Conservation (phyloP, 1,140 invertebrate species). For the Ephestia elutella region DNA sequence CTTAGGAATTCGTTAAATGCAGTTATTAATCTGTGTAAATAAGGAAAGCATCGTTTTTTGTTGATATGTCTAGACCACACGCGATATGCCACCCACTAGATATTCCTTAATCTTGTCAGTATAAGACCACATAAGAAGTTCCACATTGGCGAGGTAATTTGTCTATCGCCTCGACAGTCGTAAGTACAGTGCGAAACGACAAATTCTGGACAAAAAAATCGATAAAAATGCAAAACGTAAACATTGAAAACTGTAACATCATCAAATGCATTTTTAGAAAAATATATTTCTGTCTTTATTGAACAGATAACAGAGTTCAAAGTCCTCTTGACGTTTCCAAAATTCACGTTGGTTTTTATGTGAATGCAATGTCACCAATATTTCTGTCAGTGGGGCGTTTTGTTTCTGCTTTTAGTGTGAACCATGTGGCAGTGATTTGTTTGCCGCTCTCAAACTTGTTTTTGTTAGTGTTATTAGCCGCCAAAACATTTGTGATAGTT, state of each 20-base stretch:
- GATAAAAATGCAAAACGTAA: constrained; percentile 9
- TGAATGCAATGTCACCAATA: constrained; percentile 50
- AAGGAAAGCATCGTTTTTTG: too few species aligned
- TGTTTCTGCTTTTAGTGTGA: constrained; percentile 47
- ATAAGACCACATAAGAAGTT: constrained; percentile 4
- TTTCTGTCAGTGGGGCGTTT: constrained; percentile 64
- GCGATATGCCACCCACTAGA: background rate
- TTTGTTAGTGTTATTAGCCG: constrained; percentile 53
- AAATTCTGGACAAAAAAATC: constrained; percentile 3
- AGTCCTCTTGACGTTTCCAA: constrained; percentile 12
- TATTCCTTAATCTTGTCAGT: background rate
- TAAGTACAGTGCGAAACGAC: constrained; percentile 9
- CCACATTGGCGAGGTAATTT: constrained; percentile 8
- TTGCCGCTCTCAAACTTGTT: constrained; percentile 38
- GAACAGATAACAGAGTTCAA: constrained; percentile 15
- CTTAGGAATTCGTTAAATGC: too few species aligned
- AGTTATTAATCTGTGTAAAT: too few species aligned
- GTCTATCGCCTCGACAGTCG: constrained; percentile 6
- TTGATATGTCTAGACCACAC: constrained; percentile 7
- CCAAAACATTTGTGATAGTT: constrained; percentile 57
- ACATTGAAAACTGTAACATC: background rate
- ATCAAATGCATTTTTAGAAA: background rate
- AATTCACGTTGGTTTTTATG: constrained; percentile 27
- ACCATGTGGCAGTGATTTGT: constrained; percentile 60
- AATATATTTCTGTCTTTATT: constrained; percentile 1